Base-by-base conservation (phyloP, 2,888 invertebrate species). In the Odontothrips loti region DNA sequence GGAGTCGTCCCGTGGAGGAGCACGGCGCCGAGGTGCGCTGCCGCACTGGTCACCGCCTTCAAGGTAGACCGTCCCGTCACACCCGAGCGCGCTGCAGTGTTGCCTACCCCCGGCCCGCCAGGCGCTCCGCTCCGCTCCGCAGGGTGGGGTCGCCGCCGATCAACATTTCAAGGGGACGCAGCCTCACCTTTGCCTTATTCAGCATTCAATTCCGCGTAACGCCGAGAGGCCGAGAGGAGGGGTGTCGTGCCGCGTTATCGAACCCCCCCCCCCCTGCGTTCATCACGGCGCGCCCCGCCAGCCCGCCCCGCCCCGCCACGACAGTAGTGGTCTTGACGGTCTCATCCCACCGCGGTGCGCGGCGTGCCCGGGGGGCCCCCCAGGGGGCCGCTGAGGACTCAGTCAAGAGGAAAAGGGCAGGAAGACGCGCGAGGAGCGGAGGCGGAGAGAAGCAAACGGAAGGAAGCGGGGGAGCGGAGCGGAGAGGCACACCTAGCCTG, bases 171-270 rank as follows among this genome's bases (percentile, higher is more conserved):
- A 8, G 58, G 58, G 58, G 58, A 58, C 58, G 63, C 27, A n/a
- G 29, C 79, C 80, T 80, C 79, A 82, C 80, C 80, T 82, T 79
- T 82, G 81, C 80, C 81, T 82, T 82, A 51, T 82, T 82, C 79
- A 63, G 20, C 47, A 43, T 80, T 80, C 34, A 29, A 29, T 34
- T 48, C 63, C 58, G 8, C 58, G 23, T 75, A 75, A 75, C 27
- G 58, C 68, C 23, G 68, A 8, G 68, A 11, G 68, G 1, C n/a
- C 20, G 10, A 63, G 23, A 23, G 23, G 68, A 23, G 68, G 27
- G 27, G 68, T 3, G 68, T 11, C 68, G 68, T 23, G n/a, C 23
- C 11, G n/a, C 68, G 68, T 23, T 23, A 68, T 75, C 68, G 68
- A 75, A 27, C 68, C 23, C 23, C 51, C 81, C 81, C 63, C 80